Base-by-base conservation (phyloP, 2,888 invertebrate species). In the Andrena minutula region DNA sequence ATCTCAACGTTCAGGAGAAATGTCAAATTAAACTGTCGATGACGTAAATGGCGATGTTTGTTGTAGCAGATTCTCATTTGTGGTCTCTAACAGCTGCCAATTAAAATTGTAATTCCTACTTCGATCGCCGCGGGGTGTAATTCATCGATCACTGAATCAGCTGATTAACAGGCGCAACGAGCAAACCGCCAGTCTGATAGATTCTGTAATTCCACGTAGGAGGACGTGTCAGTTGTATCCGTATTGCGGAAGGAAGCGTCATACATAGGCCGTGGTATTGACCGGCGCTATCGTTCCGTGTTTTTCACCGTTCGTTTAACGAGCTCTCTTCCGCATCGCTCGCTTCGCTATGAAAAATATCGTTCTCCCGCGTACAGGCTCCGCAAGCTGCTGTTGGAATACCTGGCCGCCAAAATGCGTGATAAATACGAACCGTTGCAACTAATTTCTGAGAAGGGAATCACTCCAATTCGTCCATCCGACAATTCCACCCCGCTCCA, bases 171-270 rank as follows among this genome's bases (percentile, higher is more conserved):
- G 66, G 76, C 63, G 75, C 64, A 63, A 74, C 79, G 64, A 73
- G 78, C 79, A 61, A 41, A 80, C 80, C 79, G 79, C 68, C 71
- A 41, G 26, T 51, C 20, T 61, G 69, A 86, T 82, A 79, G 88
- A 89, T 91, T 88, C 87, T 83, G 86, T 86, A 88, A 89, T 89
- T 91, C 88, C 86, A 88, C 88, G 85, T 79, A 83, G 75, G 20
- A 82, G 81, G 86, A 78, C 73, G 66, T 68, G 73, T 82, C 73
- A 58, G 76, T 82, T 79, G 66, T 58, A 82, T 79, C 65, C 61
- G 79, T 63, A 16, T 56, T 28, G 41, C 66, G 71, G 65, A 74
- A 81, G 86, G 86, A 81, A 74, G 78, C 65, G 68, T 56, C 63
- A 41, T 63, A 66, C 60, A 58, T 58, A 63, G 68, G 49, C 51